Percentiles rank a stretch among this genome's conserved stretches.
phyloP scores from a whole-genome alignment of 2,888 invertebrate genomes.

The Melanostoma mellinum region DNA sequence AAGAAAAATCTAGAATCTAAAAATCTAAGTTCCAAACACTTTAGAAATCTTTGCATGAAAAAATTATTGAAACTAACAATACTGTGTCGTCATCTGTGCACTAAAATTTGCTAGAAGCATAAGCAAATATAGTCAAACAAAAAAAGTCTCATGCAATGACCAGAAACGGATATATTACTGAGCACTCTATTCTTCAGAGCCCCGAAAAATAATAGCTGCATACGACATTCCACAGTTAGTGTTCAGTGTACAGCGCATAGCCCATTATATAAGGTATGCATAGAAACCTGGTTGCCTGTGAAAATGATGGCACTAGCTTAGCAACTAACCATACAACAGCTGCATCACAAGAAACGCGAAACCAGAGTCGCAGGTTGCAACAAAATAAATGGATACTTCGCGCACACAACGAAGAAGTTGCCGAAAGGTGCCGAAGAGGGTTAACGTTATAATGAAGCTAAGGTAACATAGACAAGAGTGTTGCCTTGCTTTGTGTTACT shows the following conservation, averaged over 20 bases:
- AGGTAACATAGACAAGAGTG: slow-evolving; percentile 18
- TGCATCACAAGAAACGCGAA: slow-evolving; percentile 1
- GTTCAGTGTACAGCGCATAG: not conserved
- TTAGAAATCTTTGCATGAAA: no score
- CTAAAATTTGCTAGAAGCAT: no score
- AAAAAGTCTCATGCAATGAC: not conserved
- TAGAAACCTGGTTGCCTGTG: slow-evolving; percentile 25
- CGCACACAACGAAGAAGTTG: slow-evolving; percentile 24
- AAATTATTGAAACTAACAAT: no score
- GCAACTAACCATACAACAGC: slow-evolving; percentile 34
- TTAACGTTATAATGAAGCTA: slow-evolving; percentile 11
- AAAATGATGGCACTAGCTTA: slow-evolving; percentile 37
- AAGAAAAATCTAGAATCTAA: no score
- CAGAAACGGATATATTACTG: slow-evolving; percentile 46
- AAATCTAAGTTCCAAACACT: no score
- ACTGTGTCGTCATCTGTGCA: no score
- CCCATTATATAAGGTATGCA: slow-evolving; percentile 9
- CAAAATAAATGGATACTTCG: slow-evolving; percentile 28
- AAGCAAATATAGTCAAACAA: no score
- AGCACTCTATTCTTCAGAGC: slow-evolving; percentile 8
- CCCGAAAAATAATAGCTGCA: slow-evolving; percentile 47
- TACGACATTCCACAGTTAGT: slow-evolving; percentile 15
- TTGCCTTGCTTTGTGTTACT: slow-evolving; percentile 38
- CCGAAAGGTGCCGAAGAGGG: slow-evolving; percentile 8
- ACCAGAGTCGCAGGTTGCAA: slow-evolving; percentile 53